phyloP scores from a whole-genome alignment of 2,888 invertebrate genomes.

The Gymnocheta viridis region DNA sequence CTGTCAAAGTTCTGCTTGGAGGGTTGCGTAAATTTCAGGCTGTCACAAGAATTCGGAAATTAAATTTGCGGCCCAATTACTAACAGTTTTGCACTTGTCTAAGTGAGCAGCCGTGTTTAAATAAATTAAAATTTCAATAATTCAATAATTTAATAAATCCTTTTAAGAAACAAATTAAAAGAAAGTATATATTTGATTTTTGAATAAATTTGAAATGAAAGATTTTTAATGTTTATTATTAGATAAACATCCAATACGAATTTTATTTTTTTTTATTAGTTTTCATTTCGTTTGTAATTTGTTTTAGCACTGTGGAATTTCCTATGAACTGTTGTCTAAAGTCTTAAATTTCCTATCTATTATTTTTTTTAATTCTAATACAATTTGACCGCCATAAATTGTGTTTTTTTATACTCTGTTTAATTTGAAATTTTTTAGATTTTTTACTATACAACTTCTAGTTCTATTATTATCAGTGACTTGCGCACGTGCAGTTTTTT shows the following conservation, averaged over 20 bases:
- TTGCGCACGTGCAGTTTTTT: conserved; percentile 64
- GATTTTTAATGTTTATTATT: not conserved
- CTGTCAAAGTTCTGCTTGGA: no score
- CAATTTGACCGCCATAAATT: conserved; percentile 14
- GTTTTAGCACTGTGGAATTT: not conserved
- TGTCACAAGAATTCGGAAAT: no score
- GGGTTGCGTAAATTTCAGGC: no score
- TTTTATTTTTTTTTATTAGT: not conserved
- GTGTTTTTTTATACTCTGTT: conserved; percentile 18
- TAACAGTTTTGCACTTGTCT: no score
- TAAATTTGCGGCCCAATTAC: no score
- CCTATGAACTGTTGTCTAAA: not conserved
- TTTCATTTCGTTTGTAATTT: not conserved
- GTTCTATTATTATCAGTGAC: conserved; percentile 61
- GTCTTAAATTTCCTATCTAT: not conserved
- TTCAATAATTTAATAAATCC: no score
- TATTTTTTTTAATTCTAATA: conserved; percentile 13
- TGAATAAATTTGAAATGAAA: no score
- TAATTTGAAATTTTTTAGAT: conserved; percentile 29
- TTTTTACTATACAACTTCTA: conserved; percentile 29
- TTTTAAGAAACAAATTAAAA: no score
- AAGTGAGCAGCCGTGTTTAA: no score
- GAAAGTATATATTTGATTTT: no score
- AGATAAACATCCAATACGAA: not conserved
- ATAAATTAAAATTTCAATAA: no score